Percentiles rank a stretch among this genome's conserved stretches.
Conservation (phyloP, 2,888 invertebrate genomes). For the Andrena chrysosceles region DNA sequence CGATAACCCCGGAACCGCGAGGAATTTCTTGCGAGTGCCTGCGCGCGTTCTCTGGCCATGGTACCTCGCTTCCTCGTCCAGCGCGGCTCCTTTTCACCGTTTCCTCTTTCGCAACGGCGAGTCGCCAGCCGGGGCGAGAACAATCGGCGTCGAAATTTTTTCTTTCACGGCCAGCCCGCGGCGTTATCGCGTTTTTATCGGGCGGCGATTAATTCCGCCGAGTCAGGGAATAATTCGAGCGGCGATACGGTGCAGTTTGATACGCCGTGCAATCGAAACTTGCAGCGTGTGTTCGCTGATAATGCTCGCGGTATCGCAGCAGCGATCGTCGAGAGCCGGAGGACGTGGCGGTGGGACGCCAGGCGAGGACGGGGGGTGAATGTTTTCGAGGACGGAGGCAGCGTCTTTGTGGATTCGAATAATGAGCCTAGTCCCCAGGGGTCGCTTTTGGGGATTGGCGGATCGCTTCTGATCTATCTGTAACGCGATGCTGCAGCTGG, state of each 20-base stretch:
- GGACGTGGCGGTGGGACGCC: neutral
- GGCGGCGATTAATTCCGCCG: constrained; percentile 43
- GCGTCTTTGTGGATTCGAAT: neutral
- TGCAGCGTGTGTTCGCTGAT: constrained; percentile 30
- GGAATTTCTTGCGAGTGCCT: neutral
- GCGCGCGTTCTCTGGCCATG: neutral
- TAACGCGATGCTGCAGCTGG: too few species aligned
- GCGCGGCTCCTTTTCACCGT: neutral
- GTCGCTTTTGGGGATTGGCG: too few species aligned
- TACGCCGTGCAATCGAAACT: constrained; percentile 49
- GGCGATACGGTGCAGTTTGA: constrained; percentile 43
- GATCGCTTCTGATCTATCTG: too few species aligned
- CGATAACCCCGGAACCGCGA: constrained; percentile 23
- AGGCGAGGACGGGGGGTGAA: neutral
- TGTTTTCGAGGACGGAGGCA: neutral
- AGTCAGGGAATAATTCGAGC: constrained; percentile 45
- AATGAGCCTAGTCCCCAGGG: neutral
- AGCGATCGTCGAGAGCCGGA: constrained; percentile 13
- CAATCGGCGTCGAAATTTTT: constrained; percentile 18
- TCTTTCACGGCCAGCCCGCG: neutral
- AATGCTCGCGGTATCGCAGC: constrained; percentile 20
- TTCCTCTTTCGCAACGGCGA: neutral
- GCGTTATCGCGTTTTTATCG: constrained; percentile 51
- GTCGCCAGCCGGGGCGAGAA: neutral
- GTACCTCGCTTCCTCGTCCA: neutral